Percentiles rank a stretch among this genome's conserved stretches.
phyloP scores from a whole-genome alignment of 2,888 invertebrate species.

The Athalia rosae region DNA sequence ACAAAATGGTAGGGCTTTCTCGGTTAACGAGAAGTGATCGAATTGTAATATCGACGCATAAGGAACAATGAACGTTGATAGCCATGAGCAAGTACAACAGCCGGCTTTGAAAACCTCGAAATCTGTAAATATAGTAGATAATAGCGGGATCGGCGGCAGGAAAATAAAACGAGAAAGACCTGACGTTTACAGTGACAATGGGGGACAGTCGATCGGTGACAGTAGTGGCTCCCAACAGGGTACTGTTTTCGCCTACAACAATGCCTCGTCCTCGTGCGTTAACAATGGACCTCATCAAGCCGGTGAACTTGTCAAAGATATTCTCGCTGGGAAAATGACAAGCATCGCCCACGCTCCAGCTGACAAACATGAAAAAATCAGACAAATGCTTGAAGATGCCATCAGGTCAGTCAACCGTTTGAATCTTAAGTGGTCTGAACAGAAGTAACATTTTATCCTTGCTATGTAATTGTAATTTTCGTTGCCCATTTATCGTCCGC shows the following conservation, averaged over 20 bases:
- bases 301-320: slow-evolving; percentile 66
- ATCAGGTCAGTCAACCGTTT: slow-evolving; percentile 75
- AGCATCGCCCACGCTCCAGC: slow-evolving; percentile 57
- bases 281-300: slow-evolving; percentile 69
- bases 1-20: slow-evolving; percentile 63
- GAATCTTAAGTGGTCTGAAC: background rate
- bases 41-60: slow-evolving; percentile 53
- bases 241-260: slow-evolving; percentile 40
- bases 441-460: slow-evolving; percentile 5
- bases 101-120: slow-evolving; percentile 53
- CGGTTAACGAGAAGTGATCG: slow-evolving; percentile 55
- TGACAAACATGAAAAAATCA: slow-evolving; percentile 74
- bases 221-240: slow-evolving; percentile 43
- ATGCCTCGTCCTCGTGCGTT: slow-evolving; percentile 49
- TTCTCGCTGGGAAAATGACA: slow-evolving; percentile 66
- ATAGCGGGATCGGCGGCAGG: slow-evolving; percentile 57
- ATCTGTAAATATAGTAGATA: slow-evolving; percentile 48
- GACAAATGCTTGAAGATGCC: slow-evolving; percentile 80
- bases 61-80: slow-evolving; percentile 66
- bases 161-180: slow-evolving; percentile 66
- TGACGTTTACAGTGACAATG: slow-evolving; percentile 56
- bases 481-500: too few species aligned
- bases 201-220: slow-evolving; percentile 45
- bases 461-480: background rate
- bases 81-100: slow-evolving; percentile 63